These are phyloP conservation scores for Stichopus horrens DNA, from an alignment of 53 echinoderm and acorn worm species.

Conservation along the genomic window DNA sequence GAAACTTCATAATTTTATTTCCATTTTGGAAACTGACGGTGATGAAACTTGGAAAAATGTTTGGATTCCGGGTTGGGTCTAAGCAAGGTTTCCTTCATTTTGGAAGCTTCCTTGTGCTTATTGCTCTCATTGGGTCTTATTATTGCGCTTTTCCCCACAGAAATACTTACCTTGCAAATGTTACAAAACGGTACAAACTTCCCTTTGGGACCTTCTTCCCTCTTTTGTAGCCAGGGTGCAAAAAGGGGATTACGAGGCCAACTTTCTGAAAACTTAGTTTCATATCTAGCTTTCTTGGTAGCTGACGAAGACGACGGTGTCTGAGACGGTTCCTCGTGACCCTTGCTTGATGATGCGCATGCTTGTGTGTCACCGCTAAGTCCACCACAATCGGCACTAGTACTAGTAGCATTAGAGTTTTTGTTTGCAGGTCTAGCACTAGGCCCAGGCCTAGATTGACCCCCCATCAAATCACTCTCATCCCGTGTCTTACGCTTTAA, in stretches of 20 bases:
- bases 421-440: too few species aligned
- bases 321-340: background rate
- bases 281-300: constrained; percentile 8
- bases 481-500: too few species aligned
- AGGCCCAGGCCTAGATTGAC: too few species aligned
- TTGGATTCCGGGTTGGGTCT: constrained; percentile 22
- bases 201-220: constrained; percentile 2
- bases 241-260: constrained; percentile 30
- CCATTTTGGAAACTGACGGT: constrained; percentile 32
- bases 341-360: too few species aligned
- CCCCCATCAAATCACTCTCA: too few species aligned
- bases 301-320: background rate
- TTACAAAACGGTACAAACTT: constrained; percentile 9
- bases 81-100: background rate
- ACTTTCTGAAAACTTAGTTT: constrained; percentile 23
- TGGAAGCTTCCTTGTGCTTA: constrained; percentile 20
- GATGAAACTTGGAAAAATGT: background rate
- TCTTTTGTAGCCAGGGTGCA: constrained; percentile 6
- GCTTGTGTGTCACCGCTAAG: too few species aligned
- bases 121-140: constrained; percentile 34
- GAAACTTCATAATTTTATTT: constrained; percentile 42
- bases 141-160: constrained; percentile 40
- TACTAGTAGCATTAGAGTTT: too few species aligned
- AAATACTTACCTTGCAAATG: constrained; percentile 28
- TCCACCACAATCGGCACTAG: too few species aligned